Conservation (phyloP, 2,113 vertebrate species). For the Phylloscopus whistleri region DNA sequence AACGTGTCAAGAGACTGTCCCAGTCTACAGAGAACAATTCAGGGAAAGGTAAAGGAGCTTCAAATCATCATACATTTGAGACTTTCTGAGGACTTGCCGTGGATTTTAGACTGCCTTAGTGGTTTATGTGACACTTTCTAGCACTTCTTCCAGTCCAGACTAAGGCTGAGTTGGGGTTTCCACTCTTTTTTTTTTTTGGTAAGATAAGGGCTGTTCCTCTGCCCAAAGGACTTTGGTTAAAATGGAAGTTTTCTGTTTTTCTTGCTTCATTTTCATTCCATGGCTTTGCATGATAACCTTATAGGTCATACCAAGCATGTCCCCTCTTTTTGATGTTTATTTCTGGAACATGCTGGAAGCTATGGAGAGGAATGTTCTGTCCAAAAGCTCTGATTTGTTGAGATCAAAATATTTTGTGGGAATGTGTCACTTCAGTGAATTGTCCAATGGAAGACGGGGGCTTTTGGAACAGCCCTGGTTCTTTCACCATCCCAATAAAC, state of each 20-base stretch:
- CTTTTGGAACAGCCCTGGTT: neutral
- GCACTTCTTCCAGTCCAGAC: neutral
- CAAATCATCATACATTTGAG: neutral
- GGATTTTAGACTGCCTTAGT: neutral
- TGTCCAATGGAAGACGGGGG: neutral
- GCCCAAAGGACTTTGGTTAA: neutral
- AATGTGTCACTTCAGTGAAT: slow-evolving; percentile 13
- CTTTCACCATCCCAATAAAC: neutral
- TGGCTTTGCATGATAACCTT: slow-evolving; percentile 5
- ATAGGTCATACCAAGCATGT: neutral
- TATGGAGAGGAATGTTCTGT: slow-evolving; percentile 16
- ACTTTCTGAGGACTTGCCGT: neutral
- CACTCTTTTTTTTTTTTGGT: neutral
- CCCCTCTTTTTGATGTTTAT: slow-evolving; percentile 31
- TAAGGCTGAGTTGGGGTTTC: neutral
- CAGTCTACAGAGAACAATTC: slow-evolving; percentile 90
- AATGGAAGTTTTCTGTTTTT: neutral
- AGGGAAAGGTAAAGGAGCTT: slow-evolving; percentile 83
- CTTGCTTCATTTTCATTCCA: neutral
- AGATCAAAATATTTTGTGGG: neutral
- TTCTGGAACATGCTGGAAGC: slow-evolving; percentile 19
- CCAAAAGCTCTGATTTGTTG: slow-evolving; percentile 26
- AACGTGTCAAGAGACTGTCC: slow-evolving; percentile 90
- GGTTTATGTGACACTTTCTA: neutral
- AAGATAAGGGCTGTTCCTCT: neutral